Base-by-base conservation (phyloP, 2,113 vertebrate species). In the Spea bombifrons region DNA sequence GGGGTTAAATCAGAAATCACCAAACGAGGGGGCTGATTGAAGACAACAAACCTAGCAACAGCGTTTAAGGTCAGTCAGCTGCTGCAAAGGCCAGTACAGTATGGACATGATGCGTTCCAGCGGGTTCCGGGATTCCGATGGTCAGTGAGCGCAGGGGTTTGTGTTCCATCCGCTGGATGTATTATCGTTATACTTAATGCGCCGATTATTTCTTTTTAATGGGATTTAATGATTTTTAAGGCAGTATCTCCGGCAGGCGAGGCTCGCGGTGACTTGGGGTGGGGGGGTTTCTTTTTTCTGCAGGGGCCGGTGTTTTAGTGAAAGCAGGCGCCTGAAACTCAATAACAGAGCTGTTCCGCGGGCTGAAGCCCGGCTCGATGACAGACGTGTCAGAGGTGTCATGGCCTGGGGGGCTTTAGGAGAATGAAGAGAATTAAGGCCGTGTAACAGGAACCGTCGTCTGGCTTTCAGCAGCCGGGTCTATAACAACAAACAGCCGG, bases 371-470 rank as follows among this genome's bases (percentile, higher is more conserved):
- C 63, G 13, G 15, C 45, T 47, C 46, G 67, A 48, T 69, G 67
- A 69, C 47, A 69, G 67, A 69, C 47, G 67, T 69, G 45, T 50
- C 67, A 69, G 67, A 49, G 67, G 67, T 69, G 67, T 69, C 67
- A 69, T 3, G 46, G 47, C 67, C 47, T 16, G 3, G n/a, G 47
- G 66, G 30, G 30, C 30, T 6, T 4, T 30, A 5, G 47, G 46
- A 49, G 67, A 69, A 69, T 49, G 47, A 69, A 49, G 67, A 49
- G 67, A 69, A 69, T 69, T 69, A 69, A 69, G 47, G 46, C 46
- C 4, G 13, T 69, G 67, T 69, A 69, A 69, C 47, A 16, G 67
- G 67, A 69, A 69, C 67, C 47, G 15, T 13, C 49, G 67, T 69
- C 67, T 69, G 67, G 15, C 67, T 69, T 69, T 69, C 67, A 69